These are phyloP conservation scores for Cyprinella venusta DNA, from an alignment of 2,797 vertebrate species.

Conservation along the genomic window DNA sequence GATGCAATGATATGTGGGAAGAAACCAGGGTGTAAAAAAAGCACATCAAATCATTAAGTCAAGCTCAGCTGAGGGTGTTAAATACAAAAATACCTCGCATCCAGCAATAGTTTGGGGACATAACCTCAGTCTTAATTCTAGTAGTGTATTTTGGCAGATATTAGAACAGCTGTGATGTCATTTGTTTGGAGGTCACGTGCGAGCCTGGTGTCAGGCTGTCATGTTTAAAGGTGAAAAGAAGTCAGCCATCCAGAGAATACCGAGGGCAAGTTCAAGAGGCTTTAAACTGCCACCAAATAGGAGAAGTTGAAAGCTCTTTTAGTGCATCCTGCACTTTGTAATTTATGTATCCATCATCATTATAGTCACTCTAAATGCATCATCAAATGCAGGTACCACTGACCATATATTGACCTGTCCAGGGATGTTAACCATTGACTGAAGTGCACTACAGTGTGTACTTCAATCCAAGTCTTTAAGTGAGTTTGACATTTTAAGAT, in stretches of 20 bases:
- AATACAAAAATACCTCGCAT: slow-evolving; percentile 59
- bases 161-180: slow-evolving; percentile 68
- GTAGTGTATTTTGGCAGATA: slow-evolving; percentile 67
- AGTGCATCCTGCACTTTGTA: background rate
- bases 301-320: background rate
- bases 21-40: slow-evolving; percentile 38
- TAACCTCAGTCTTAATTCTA: slow-evolving; percentile 73
- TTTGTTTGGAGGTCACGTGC: slow-evolving; percentile 48
- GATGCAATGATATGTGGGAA: slow-evolving; percentile 49
- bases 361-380: background rate
- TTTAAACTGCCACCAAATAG: background rate
- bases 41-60: slow-evolving; percentile 32
- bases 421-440: background rate
- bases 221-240: slow-evolving; percentile 28
- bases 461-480: background rate
- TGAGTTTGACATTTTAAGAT: background rate
- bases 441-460: background rate
- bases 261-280: background rate
- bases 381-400: background rate
- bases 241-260: slow-evolving; percentile 2
- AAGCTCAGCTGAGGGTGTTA: slow-evolving; percentile 59
- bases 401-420: background rate
- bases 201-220: slow-evolving; percentile 12
- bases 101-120: slow-evolving; percentile 56
- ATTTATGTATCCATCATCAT: slow-evolving; percentile 2